A percentile compares a stretch with the other conserved stretches of the same genome.
phyloP scores from a whole-genome alignment of 2,113 vertebrate genomes.

The Corythornis vintsioides region DNA sequence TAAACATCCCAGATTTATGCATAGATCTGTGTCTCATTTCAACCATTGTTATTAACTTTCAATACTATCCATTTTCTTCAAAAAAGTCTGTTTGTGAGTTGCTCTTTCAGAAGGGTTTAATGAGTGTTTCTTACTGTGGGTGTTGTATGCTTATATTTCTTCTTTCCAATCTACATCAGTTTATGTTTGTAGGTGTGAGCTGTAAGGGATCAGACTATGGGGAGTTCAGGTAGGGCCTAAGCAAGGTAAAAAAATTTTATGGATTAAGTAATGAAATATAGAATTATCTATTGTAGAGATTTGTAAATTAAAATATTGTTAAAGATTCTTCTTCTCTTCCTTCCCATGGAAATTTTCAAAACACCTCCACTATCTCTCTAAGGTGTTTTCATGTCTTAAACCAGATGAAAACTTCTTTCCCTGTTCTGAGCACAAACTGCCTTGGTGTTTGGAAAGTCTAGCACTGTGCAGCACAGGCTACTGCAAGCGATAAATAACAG shows the following conservation, averaged over 20 bases:
- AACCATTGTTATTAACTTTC: background rate
- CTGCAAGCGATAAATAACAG: background rate
- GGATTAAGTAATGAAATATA: background rate
- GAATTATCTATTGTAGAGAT: background rate
- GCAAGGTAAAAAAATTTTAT: background rate
- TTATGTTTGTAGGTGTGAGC: slow-evolving; percentile 17
- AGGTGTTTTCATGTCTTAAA: background rate
- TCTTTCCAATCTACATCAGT: slow-evolving; percentile 27
- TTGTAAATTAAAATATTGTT: background rate
- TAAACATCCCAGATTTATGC: background rate
- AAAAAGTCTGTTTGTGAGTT: slow-evolving; percentile 1
- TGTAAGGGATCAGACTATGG: slow-evolving; percentile 27
- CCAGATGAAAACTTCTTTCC: background rate
- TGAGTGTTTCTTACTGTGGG: slow-evolving; percentile 33
- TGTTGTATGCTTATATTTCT: slow-evolving; percentile 41
- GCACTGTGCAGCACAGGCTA: background rate
- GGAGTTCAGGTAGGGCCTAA: slow-evolving; percentile 32
- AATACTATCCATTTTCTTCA: slow-evolving; percentile 11
- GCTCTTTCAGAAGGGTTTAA: slow-evolving; percentile 54
- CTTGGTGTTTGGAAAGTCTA: background rate
- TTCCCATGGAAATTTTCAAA: background rate
- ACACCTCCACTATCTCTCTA: background rate
- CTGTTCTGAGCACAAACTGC: background rate
- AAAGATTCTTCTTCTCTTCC: background rate
- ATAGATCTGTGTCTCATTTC: background rate